Evolutionary conservation across 2,888 invertebrate genomes (phyloP).

Genomic region (Parapristionchus giblindavisi): DNA sequence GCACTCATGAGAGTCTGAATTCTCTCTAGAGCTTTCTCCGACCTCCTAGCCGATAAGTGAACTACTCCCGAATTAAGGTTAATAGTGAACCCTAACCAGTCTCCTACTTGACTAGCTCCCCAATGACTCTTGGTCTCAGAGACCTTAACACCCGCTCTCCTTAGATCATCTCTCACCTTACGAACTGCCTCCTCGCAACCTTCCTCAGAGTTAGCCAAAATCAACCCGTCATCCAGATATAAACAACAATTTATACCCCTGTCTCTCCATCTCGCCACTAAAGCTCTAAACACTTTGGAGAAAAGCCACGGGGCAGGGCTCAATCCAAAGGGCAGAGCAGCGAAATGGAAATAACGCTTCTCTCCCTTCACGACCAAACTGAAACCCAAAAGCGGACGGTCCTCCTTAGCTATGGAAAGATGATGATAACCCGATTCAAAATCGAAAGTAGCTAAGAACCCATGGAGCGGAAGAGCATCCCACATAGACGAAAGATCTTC

Average conservation of each 20-base stretch:
- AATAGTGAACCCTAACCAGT: constrained; percentile 7
- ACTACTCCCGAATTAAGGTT: background rate
- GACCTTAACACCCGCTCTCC: background rate
- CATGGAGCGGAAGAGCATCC: background rate
- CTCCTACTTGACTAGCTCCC: background rate
- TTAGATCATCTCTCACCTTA: background rate
- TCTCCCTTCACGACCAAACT: too few relatives aligned
- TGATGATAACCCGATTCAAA: constrained; percentile 27
- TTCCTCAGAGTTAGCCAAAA: background rate
- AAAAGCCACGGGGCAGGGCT: constrained; percentile 18
- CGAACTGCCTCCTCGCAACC: background rate
- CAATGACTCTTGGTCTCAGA: background rate
- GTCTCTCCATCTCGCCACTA: constrained; percentile 4
- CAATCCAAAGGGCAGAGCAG: constrained; percentile 3
- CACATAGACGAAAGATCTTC: constrained; percentile 14
- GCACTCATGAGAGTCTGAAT: background rate
- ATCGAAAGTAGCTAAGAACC: constrained; percentile 8
- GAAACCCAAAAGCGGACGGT: background rate
- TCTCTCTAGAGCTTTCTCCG: background rate
- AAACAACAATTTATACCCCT: constrained; percentile 10
- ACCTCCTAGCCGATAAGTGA: background rate
- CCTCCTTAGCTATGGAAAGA: background rate
- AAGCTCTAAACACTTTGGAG: background rate
- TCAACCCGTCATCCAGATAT: constrained; percentile 16
- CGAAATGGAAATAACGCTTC: background rate